A percentile compares a stretch with the other conserved stretches of the same genome.
Conservation (phyloP, 1,140 invertebrate genomes). For the Thaumatotibia leucotreta region DNA sequence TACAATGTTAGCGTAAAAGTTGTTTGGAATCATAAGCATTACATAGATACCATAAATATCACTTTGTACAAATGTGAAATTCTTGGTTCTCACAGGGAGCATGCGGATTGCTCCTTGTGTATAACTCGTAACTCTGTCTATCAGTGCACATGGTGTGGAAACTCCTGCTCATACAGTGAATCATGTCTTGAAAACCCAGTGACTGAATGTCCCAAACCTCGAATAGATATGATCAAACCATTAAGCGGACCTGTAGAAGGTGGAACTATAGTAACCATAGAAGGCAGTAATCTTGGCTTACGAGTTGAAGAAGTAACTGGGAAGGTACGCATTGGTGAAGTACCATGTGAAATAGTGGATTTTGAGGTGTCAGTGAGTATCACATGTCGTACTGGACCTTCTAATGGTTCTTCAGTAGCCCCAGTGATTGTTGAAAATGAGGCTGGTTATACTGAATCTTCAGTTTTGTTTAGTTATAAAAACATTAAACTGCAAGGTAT, state of each 20-base stretch:
- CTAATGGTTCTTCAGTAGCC: constrained; percentile 84
- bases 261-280: constrained; percentile 96
- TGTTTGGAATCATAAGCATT: constrained; percentile 95
- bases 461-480: constrained; percentile 93
- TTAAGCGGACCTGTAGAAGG: constrained; percentile 96
- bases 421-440: constrained; percentile 93
- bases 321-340: constrained; percentile 93
- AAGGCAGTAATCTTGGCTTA: constrained; percentile 96
- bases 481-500: constrained; percentile 89
- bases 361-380: constrained; percentile 96
- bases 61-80: constrained; percentile 97
- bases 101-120: constrained; percentile 96
- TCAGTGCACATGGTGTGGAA: constrained; percentile 94
- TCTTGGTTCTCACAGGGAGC: constrained; percentile 92
- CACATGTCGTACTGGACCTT: constrained; percentile 90
- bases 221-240: constrained; percentile 97
- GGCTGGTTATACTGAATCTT: constrained; percentile 91
- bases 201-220: constrained; percentile 92
- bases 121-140: constrained; percentile 92
- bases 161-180: constrained; percentile 90
- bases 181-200: constrained; percentile 85
- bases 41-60: constrained; percentile 92
- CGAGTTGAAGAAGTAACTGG: constrained; percentile 92
- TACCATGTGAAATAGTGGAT: constrained; percentile 90
- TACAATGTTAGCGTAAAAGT: constrained; percentile 93